phyloP scores from a whole-genome alignment of 2,113 vertebrate species.

The Rhinichthys klamathensis region DNA sequence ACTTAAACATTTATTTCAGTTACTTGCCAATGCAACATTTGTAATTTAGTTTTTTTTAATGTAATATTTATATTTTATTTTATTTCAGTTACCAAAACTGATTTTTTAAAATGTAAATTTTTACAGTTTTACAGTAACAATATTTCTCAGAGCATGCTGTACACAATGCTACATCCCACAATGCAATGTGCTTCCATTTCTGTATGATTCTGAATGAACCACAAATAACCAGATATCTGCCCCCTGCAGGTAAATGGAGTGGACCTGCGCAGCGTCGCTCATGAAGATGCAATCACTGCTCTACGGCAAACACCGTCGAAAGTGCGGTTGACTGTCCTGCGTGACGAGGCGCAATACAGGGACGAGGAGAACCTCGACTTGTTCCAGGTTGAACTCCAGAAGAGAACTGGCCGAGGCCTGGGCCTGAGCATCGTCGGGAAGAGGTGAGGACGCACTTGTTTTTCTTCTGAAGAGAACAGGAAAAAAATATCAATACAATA shows the following conservation, averaged over 20 bases:
- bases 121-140: too few species aligned
- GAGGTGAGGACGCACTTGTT: slow-evolving; percentile 72
- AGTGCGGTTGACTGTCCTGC: slow-evolving; percentile 85
- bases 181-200: too few species aligned
- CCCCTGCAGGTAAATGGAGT: slow-evolving; percentile 85
- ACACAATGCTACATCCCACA: too few species aligned
- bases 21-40: too few species aligned
- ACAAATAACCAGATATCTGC: too few species aligned
- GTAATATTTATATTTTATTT: too few species aligned
- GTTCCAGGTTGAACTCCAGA: slow-evolving; percentile 87
- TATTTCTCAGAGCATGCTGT: too few species aligned
- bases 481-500: neutral
- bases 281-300: slow-evolving; percentile 90
- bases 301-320: slow-evolving; percentile 89
- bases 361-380: slow-evolving; percentile 90
- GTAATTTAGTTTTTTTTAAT: too few species aligned
- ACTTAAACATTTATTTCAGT: too few species aligned
- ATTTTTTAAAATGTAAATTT: too few species aligned
- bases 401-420: slow-evolving; percentile 87
- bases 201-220: too few species aligned
- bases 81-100: too few species aligned
- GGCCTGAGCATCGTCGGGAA: slow-evolving; percentile 97
- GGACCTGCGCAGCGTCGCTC: slow-evolving; percentile 86
- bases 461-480: neutral
- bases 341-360: slow-evolving; percentile 86